Base-by-base conservation (phyloP, 2,888 invertebrate species). In the Andrena hattorfiana region DNA sequence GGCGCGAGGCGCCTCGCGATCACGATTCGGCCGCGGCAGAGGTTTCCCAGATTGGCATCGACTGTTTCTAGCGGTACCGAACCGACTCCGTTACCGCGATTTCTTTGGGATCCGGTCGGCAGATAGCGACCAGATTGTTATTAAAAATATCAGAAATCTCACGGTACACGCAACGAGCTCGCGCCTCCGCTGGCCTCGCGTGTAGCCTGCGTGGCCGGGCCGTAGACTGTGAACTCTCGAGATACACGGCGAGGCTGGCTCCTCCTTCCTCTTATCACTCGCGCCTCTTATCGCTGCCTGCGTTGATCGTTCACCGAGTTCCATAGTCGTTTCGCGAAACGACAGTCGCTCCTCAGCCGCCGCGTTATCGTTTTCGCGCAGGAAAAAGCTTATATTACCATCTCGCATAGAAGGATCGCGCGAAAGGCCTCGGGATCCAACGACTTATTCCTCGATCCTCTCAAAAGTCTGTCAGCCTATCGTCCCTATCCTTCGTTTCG, bases 121-220 rank as follows among this genome's bases (percentile, higher is more conserved):
- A 75, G 89, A 90, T 91, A 89, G 63, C 26, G 20, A 2, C 59
- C 84, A 77, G 87, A 90, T 90, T 77, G 81, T 91, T 90, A 89
- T 91, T 89, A 91, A 89, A 85, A 91, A 91, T 90, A 90, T 89
- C 83, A 32, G 80, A 86, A 85, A 89, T 89, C 85, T 87, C 75
- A 62, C 85, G 84, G 80, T 75, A 64, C 80, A 59, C 64, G 79
- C 70, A 74, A 67, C 75, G 35, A 30, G n/a, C 56, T 51, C 23
- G 23, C 60, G 51, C 51, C 20, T 20, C 20, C 20, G 0, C 42
- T 51, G 32, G 32, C 10, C 20, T 20, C n/a, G 26, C 32, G 20
- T n/a, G 62, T 28, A 32, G 51, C 42, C 42, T 42, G 42, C 51
- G 20, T 20, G 51, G n/a, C 2, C n/a, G 20, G 20, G 20, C 51